A percentile compares a stretch with the other conserved stretches of the same genome.
Conservation (phyloP, 1,140 invertebrate species). For the Temnothorax curvispinosus region DNA sequence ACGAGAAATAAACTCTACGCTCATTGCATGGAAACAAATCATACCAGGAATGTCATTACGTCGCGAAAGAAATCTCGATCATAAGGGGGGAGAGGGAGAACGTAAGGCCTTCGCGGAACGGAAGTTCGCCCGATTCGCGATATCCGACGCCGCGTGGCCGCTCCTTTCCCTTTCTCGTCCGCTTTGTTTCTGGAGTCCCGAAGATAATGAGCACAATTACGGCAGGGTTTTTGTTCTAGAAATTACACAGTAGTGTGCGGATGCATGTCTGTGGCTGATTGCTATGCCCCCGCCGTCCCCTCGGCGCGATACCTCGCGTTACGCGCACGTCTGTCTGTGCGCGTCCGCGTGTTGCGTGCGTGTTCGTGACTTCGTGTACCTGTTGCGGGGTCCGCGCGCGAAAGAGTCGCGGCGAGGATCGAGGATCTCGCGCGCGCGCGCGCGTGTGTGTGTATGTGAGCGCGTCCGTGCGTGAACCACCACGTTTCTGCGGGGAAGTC, state of each 20-base stretch:
- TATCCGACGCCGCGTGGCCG: conserved; percentile 58
- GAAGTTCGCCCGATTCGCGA: conserved; percentile 65
- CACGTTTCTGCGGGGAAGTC: conserved; percentile 57
- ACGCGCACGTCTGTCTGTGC: neutral
- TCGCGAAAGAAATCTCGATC: conserved; percentile 43
- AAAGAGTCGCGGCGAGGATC: conserved; percentile 37
- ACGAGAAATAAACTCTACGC: neutral
- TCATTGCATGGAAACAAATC: conserved; percentile 27
- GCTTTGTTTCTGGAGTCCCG: conserved; percentile 78
- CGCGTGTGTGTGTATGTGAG: neutral
- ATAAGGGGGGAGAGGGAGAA: neutral
- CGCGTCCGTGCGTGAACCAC: conserved; percentile 6
- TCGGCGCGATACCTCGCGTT: conserved; percentile 64
- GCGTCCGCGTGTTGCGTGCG: conserved; percentile 53
- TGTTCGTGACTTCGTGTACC: conserved; percentile 8
- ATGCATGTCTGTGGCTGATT: conserved; percentile 82
- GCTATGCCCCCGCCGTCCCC: conserved; percentile 74
- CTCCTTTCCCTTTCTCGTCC: conserved; percentile 48
- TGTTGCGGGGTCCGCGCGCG: conserved; percentile 33
- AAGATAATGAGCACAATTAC: conserved; percentile 84
- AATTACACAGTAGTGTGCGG: conserved; percentile 79
- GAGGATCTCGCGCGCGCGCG: neutral
- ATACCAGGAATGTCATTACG: conserved; percentile 29
- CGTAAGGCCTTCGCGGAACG: conserved; percentile 28
- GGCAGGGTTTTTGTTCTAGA: conserved; percentile 81